These are phyloP conservation scores for Opisthocomus hoazin DNA, from an alignment of 2,113 vertebrate species.

Conservation along the genomic window DNA sequence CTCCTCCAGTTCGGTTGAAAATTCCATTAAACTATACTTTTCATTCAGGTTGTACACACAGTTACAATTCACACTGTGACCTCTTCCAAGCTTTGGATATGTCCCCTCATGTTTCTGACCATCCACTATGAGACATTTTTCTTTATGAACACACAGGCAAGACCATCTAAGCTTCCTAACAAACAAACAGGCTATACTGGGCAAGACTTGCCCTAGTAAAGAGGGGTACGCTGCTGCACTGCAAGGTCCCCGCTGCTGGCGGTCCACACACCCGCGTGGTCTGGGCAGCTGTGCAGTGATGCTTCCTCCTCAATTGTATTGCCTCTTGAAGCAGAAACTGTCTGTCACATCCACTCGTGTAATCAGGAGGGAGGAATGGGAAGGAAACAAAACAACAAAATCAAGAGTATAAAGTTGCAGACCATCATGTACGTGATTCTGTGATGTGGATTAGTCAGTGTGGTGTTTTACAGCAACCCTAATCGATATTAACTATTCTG, in stretches of 20 bases:
- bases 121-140: neutral
- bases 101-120: neutral
- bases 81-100: neutral
- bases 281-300: rapidly evolving
- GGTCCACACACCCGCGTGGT: rapidly evolving
- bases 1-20: neutral
- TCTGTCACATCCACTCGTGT: neutral
- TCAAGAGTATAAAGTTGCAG: neutral
- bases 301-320: neutral
- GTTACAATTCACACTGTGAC: neutral
- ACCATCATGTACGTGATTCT: no score
- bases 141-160: neutral
- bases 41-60: neutral
- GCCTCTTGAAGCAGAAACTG: neutral
- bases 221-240: neutral
- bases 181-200: neutral
- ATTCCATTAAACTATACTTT: neutral
- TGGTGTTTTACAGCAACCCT: neutral
- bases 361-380: neutral
- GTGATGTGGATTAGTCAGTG: neutral
- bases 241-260: neutral
- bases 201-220: neutral
- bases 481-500: neutral
- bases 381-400: neutral
- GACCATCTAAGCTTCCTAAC: neutral